These are phyloP conservation scores for Pangasianodon gigas DNA, from an alignment of 2,113 vertebrate species.

Conservation along the genomic window DNA sequence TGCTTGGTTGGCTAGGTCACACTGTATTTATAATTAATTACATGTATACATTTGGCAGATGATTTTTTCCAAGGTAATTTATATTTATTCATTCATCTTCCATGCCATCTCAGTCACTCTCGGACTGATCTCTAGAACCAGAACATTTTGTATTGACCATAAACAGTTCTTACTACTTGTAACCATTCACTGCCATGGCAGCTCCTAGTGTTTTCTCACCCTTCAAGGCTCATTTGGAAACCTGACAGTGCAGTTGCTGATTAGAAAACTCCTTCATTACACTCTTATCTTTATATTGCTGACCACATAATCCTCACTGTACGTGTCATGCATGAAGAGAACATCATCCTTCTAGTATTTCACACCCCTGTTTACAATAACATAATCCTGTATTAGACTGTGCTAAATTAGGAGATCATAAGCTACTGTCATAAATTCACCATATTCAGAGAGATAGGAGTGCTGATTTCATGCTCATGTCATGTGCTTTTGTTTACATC, in stretches of 20 bases:
- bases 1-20: not conserved
- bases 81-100: not conserved
- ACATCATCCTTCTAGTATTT: not conserved
- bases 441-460: not conserved
- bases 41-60: not conserved
- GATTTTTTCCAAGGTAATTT: not conserved
- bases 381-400: not conserved
- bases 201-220: not conserved
- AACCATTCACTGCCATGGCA: not conserved
- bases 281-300: not conserved
- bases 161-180: not conserved
- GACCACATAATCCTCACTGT: not conserved
- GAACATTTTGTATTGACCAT: not conserved
- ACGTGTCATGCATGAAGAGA: not conserved
- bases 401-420: not conserved
- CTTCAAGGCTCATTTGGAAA: not conserved
- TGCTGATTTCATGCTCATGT: not conserved
- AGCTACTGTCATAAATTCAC: not conserved
- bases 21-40: not conserved
- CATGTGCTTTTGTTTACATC: constrained; percentile 5
- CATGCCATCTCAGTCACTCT: not conserved
- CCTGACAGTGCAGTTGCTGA: not conserved
- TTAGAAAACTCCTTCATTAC: not conserved
- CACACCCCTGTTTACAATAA: not conserved
- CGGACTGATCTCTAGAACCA: not conserved